These are phyloP conservation scores for Hylomyscus alleni DNA, from an alignment of 2,797 vertebrate genomes.

Conservation along the genomic window DNA sequence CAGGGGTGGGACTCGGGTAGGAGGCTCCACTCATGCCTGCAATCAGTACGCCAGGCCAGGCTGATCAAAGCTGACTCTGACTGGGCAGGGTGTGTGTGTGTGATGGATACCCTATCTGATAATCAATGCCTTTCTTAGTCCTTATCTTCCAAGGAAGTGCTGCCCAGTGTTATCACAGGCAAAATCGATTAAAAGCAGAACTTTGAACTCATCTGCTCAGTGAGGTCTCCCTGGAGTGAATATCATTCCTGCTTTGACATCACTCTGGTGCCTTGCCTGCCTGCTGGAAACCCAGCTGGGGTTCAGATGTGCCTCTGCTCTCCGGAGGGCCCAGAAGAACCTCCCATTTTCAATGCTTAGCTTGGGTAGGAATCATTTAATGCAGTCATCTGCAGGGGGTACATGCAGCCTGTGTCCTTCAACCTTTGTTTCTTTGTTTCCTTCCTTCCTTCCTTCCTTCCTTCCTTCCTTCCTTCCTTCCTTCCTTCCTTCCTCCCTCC, in stretches of 20 bases:
- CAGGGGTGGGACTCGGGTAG: background rate
- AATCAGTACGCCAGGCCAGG: background rate
- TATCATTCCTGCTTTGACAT: constrained; percentile 50
- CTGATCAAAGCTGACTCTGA: background rate
- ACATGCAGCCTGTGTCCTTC: background rate
- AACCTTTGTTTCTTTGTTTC: background rate
- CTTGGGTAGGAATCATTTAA: background rate
- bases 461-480: too few species aligned
- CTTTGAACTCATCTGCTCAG: constrained; percentile 78
- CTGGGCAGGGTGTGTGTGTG: background rate
- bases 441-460: background rate
- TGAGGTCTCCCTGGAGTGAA: constrained; percentile 60
- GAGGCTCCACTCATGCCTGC: background rate
- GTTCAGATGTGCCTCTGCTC: background rate
- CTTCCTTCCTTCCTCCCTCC: too few species aligned
- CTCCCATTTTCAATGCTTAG: background rate
- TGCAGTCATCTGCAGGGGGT: background rate
- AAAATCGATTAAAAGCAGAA: constrained; percentile 79
- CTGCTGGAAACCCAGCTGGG: background rate
- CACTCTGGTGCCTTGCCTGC: background rate
- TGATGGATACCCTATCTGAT: constrained; percentile 55
- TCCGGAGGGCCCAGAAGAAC: background rate
- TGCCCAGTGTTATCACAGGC: constrained; percentile 72
- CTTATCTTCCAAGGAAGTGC: constrained; percentile 78
- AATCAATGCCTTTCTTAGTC: constrained; percentile 77